Conservation (phyloP, 2,113 vertebrate genomes). For the Grus americana region DNA sequence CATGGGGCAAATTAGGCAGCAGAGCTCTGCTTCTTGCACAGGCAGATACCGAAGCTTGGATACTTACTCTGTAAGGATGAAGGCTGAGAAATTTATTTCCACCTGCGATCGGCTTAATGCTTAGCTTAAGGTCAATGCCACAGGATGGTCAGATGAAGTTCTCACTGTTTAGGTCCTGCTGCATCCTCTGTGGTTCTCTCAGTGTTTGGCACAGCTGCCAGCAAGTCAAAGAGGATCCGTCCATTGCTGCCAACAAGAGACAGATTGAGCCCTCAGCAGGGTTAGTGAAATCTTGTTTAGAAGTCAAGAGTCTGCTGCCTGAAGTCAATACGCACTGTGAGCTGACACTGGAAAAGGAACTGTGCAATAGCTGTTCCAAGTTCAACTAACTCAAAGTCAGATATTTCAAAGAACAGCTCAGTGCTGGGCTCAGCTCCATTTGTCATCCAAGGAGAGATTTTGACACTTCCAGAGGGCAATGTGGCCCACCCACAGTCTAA, state of each 20-base stretch:
- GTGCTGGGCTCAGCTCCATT: constrained; percentile 14
- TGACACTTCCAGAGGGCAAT: constrained; percentile 15
- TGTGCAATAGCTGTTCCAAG: neutral
- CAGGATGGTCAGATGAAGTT: neutral
- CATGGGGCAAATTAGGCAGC: neutral
- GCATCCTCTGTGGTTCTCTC: neutral
- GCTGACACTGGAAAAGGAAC: neutral
- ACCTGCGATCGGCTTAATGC: accelerated
- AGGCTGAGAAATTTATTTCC: neutral
- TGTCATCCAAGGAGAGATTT: constrained; percentile 28
- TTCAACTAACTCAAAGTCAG: constrained; percentile 23
- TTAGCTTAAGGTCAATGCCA: neutral
- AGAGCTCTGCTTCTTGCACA: neutral
- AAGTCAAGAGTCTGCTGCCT: constrained; percentile 4
- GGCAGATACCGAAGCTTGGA: accelerated
- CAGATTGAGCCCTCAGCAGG: neutral
- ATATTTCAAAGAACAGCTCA: constrained; percentile 52
- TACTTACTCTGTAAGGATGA: neutral
- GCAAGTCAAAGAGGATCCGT: neutral
- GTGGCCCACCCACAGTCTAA: constrained; percentile 29
- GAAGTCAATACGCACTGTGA: neutral
- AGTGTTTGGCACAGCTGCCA: neutral
- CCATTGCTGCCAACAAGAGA: neutral
- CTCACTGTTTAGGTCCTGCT: neutral
- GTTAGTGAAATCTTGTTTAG: neutral